Evolutionary conservation across 2,888 invertebrate genomes (phyloP).

Genomic region (Caenorhabditis sp.): DNA sequence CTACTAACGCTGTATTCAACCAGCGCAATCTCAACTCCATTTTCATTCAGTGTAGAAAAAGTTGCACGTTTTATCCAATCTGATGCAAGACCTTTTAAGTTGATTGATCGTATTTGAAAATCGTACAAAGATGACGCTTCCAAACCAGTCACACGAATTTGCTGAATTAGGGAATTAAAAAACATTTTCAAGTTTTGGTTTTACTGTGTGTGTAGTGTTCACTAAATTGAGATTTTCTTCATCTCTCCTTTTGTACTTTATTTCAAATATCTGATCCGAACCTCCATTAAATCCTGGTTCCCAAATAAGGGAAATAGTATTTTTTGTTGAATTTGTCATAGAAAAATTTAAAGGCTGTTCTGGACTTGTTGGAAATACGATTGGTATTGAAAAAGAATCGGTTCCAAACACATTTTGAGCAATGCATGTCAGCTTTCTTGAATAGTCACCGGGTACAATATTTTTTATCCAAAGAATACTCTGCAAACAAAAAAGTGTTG

Average conservation of each 20-base stretch:
- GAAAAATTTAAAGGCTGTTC: slow-evolving; percentile 76
- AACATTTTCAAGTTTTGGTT: not conserved
- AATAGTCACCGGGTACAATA: slow-evolving; percentile 77
- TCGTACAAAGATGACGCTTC: slow-evolving; percentile 55
- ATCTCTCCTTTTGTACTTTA: slow-evolving; percentile 74
- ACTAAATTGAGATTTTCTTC: slow-evolving; percentile 71
- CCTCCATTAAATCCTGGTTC: slow-evolving; percentile 81
- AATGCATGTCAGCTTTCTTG: slow-evolving; percentile 74
- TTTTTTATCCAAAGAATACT: slow-evolving; percentile 76
- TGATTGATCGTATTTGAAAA: slow-evolving; percentile 73
- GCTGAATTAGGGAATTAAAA: slow-evolving; percentile 48
- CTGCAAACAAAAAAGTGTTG: slow-evolving; percentile 64
- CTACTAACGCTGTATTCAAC: not conserved
- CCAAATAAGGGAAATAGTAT: slow-evolving; percentile 74
- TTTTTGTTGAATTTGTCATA: slow-evolving; percentile 74
- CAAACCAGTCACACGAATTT: slow-evolving; percentile 68
- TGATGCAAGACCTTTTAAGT: slow-evolving; percentile 71
- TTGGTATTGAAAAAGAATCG: slow-evolving; percentile 67
- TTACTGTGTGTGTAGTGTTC: slow-evolving; percentile 77
- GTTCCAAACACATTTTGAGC: slow-evolving; percentile 76
- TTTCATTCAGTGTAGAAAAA: slow-evolving; percentile 71
- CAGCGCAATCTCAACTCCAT: slow-evolving; percentile 68
- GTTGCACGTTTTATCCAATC: slow-evolving; percentile 65
- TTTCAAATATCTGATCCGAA: slow-evolving; percentile 79
- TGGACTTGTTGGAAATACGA: slow-evolving; percentile 74